A percentile compares a stretch with the other conserved stretches of the same genome.
phyloP scores from a whole-genome alignment of 35 echinoderm and acorn worm species.

The Holothuria glaberrima region DNA sequence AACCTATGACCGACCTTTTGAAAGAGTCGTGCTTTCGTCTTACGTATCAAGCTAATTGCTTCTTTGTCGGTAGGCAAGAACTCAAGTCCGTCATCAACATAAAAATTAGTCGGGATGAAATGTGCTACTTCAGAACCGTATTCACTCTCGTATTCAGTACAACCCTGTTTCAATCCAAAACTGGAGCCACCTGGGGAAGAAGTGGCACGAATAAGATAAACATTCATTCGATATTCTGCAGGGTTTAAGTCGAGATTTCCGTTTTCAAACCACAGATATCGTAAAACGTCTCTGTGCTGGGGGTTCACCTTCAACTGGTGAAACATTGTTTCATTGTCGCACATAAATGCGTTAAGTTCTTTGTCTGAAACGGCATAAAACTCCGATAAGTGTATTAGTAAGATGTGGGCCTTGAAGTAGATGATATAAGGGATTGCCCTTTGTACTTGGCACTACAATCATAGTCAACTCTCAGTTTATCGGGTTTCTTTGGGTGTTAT shows the following conservation, averaged over 20 bases:
- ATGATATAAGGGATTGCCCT: slow-evolving; percentile 50
- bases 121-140: slow-evolving; percentile 51
- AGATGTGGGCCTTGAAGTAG: slow-evolving; percentile 31
- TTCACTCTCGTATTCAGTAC: slow-evolving; percentile 48
- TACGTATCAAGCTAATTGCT: not conserved
- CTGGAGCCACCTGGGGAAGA: slow-evolving; percentile 44
- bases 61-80: not conserved
- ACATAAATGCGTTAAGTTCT: slow-evolving; percentile 35
- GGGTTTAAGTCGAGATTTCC: slow-evolving; percentile 28
- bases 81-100: slow-evolving; percentile 74
- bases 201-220: slow-evolving; percentile 13
- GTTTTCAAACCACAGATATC: slow-evolving; percentile 74
- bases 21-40: not conserved
- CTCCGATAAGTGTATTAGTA: slow-evolving; percentile 56
- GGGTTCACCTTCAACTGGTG: slow-evolving; percentile 49
- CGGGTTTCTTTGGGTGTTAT: slow-evolving; percentile 58
- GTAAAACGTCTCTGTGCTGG: slow-evolving; percentile 62
- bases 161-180: slow-evolving; percentile 71
- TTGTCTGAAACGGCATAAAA: slow-evolving; percentile 65
- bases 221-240: slow-evolving; percentile 31
- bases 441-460: slow-evolving; percentile 66
- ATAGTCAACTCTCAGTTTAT: slow-evolving; percentile 56
- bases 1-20: not conserved
- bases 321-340: slow-evolving; percentile 41
- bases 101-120: slow-evolving; percentile 68